Conservation (phyloP, 2,113 vertebrate genomes). For the western clawed frog (Xenopus tropicalis) region DNA sequence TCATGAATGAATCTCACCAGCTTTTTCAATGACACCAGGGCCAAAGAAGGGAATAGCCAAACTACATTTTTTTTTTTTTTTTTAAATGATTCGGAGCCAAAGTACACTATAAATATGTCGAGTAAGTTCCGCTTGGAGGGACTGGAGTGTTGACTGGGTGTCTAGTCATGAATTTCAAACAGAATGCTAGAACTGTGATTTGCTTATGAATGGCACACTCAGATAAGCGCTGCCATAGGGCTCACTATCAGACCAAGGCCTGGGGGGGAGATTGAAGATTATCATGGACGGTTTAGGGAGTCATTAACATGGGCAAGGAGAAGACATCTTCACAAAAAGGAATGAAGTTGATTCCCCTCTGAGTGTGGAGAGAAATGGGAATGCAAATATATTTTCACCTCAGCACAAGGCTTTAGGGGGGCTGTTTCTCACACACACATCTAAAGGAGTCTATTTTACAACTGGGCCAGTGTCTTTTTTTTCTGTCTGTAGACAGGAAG, state of each 20-base stretch:
- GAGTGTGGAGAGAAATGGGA: no score
- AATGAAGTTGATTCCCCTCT: no score
- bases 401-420: no score
- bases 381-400: no score
- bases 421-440: no score
- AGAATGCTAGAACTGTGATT: constrained; percentile 18
- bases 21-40: constrained; percentile 51
- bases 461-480: no score
- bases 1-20: constrained; percentile 58
- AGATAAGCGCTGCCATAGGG: constrained; percentile 8
- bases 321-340: no score
- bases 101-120: constrained; percentile 51
- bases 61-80: constrained; percentile 4
- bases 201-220: constrained; percentile 3
- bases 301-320: no score
- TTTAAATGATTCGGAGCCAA: constrained; percentile 46
- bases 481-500: background rate
- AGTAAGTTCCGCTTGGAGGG: constrained; percentile 49
- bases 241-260: background rate
- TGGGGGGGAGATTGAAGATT: no score
- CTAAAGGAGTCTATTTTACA: no score
- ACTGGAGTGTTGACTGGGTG: constrained; percentile 48
- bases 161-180: constrained; percentile 49
- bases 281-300: no score
- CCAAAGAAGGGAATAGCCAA: constrained; percentile 33